Base-by-base conservation (phyloP, 2,888 invertebrate genomes). In the Slavum lentiscoides region DNA sequence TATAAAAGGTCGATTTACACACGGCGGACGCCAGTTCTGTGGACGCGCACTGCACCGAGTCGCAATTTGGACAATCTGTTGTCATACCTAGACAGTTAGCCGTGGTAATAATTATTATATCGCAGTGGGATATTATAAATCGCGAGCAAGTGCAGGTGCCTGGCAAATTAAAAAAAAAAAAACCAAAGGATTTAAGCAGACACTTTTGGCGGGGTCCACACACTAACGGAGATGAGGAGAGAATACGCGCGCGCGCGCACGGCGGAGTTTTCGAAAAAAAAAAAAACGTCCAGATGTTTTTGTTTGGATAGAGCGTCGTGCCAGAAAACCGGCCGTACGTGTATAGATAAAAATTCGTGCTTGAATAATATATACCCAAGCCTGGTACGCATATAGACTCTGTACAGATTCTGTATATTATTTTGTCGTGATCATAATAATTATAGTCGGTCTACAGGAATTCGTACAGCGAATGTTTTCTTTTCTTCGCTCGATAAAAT, bases 221-320 rank as follows among this genome's bases (percentile, higher is more conserved):
- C 30, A 2, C 1, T 30, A 30, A 30, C 30, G 30, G 30, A 1
- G 30, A 30, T 1, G 4, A 30, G 30, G 4, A 30, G 4, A 30
- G 30, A 30, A 30, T 30, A 30, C n/a, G n/a, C n/a, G n/a, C n/a
- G 21, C 37, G 55, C 37, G 17, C 30, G 13, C 49, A 49, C 49
- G 13, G n/a, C 37, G 66, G 15, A 9, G 39, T 37, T 62, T 30
- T 30, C 30, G 4, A 30, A 30, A 30, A 30, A 30, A 30, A 30
- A 30, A 30, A 30, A 13, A 43, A 55, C 39, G 66, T 58, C 74
- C 74, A 74, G 74, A 74, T 74, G 74, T 66, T 66, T 8, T n/a
- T 74, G 66, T 66, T 74, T 66, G 39, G 17, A 66, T 74, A 39
- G 21, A 74, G 66, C 53, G 74, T 37, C 21, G 39, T 58, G 66